Base-by-base conservation (phyloP, 2,113 vertebrate species). In the Corythaeola cristata region DNA sequence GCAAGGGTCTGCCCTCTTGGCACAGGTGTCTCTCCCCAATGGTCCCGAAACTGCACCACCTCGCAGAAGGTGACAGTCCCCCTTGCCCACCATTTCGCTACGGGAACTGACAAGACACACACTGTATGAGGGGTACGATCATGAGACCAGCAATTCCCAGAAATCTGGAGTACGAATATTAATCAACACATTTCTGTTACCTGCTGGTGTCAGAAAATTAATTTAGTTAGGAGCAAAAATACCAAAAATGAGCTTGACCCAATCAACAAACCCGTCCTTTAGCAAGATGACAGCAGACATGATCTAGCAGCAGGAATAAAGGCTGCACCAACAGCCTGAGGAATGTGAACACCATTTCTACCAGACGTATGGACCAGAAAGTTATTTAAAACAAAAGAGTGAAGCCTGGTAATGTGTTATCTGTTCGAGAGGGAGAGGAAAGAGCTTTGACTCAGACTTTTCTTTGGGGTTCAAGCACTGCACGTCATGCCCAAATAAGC, bases 401-500 rank as follows among this genome's bases (percentile, higher is more conserved):
- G 13, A 52, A 88, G 81, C 69, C 49, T 49, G 53, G 75, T 19
- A 8, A 92, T 1, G 2, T 19, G 71, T 90, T 85, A 88, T n/a
- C 87, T 32, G 1, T 62, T 80, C 2, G 7, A 84, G 55, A 58
- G 32, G 22, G n/a, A 69, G 37, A 94, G 58, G 76, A 91, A 95
- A 91, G 58, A 60, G 71, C 66, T 92, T 96, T 93, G 33, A 64
- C 49, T 84, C 6, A 0, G 74, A 75, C 27, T 88, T 86, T 77
- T 88, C 78, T 93, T 93, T 80, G 81, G 66, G 67, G 33, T 78
- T 96, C 4, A 0, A 85, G 52, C 47, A 41, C 92, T 89, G 93
- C 79, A 95, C 68, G 68, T 91, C 88, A 92, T 94, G 97, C 94
- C 95, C 92, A 94, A 96, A 97, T 97, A 96, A 96, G 96, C 92